Evolutionary conservation across 2,888 invertebrate species (phyloP).

Genomic region (Ophion costatus): DNA sequence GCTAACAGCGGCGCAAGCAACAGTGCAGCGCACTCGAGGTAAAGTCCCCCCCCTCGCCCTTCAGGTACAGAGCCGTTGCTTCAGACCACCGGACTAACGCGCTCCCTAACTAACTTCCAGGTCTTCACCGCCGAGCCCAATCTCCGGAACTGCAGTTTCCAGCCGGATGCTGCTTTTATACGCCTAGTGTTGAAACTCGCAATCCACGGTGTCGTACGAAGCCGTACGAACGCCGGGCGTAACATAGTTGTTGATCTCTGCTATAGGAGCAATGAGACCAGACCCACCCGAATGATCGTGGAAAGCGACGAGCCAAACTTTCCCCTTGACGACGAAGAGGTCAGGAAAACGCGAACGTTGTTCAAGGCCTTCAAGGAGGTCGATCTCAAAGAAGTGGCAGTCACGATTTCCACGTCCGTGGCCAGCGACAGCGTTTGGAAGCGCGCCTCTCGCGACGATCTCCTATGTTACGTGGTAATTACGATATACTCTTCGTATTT

Average conservation of each 20-base stretch:
- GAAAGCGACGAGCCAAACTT: constrained; percentile 34
- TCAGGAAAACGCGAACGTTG: constrained; percentile 33
- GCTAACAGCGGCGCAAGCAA: constrained; percentile 53
- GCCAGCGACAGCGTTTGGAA: constrained; percentile 22
- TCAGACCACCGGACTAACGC: neutral
- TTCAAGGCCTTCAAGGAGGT: constrained; percentile 59
- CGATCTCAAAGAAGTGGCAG: constrained; percentile 42
- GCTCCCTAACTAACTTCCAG: neutral
- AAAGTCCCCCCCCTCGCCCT: neutral
- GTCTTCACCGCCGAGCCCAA: neutral
- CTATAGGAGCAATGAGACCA: constrained; percentile 56
- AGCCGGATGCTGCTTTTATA: constrained; percentile 49
- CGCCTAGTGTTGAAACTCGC: constrained; percentile 53
- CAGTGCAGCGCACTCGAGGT: constrained; percentile 66
- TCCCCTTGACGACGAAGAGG: neutral
- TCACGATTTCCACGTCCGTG: neutral
- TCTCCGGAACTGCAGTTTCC: constrained; percentile 38
- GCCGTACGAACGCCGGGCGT: neutral
- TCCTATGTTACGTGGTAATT: neutral
- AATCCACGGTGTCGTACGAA: constrained; percentile 31
- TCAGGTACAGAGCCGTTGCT: neutral
- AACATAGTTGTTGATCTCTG: constrained; percentile 55
- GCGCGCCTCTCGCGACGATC: neutral
- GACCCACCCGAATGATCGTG: constrained; percentile 52
- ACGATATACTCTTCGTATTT: neutral